Conservation (phyloP, 2,888 invertebrate species). For the Drosophila neoperkinsi region DNA sequence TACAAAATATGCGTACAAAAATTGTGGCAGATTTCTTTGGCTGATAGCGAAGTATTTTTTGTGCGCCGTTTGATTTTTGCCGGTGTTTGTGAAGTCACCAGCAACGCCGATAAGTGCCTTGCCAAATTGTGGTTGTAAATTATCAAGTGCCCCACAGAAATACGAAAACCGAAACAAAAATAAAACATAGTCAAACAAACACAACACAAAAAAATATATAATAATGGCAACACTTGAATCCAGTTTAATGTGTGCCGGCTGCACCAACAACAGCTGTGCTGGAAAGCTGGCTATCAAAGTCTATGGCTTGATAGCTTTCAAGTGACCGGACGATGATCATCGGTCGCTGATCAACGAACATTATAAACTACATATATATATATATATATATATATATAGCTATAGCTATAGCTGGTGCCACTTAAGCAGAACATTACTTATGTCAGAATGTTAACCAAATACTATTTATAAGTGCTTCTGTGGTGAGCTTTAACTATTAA, state of each 20-base stretch:
- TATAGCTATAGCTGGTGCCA: not conserved
- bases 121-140: constrained; percentile 74
- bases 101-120: constrained; percentile 57
- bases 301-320: constrained; percentile 11
- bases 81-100: constrained; percentile 37
- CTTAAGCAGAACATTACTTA: not conserved
- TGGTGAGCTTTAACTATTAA: not conserved
- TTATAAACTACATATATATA: not conserved
- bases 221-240: constrained; percentile 38
- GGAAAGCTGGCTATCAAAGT: constrained; percentile 31
- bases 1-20: constrained; percentile 47
- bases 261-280: constrained; percentile 3
- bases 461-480: not conserved
- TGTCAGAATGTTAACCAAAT: not conserved
- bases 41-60: constrained; percentile 62
- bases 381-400: not conserved
- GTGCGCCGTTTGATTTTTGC: constrained; percentile 66
- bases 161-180: constrained; percentile 20
- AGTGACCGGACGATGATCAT: constrained; percentile 40
- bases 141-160: constrained; percentile 53
- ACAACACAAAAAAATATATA: constrained; percentile 23
- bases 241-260: constrained; percentile 23
- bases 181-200: constrained; percentile 7
- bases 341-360: constrained; percentile 22
- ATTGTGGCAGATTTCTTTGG: constrained; percentile 67